Evolutionary conservation across 1,140 invertebrate species (phyloP).

Genomic region (Drosophila arawakana): DNA sequence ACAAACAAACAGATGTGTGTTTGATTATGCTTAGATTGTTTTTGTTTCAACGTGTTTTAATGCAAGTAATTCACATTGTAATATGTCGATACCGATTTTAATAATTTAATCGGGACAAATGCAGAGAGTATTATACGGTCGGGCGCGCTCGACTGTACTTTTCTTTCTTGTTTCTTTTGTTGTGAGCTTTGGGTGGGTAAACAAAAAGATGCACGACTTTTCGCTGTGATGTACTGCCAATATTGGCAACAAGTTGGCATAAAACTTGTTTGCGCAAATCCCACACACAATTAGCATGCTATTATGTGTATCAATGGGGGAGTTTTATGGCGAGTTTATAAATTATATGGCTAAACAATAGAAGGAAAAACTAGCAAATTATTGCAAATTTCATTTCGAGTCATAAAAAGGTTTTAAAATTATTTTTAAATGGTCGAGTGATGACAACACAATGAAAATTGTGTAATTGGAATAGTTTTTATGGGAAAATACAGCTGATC

Average conservation of each 20-base stretch:
- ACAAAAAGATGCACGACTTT: neutral
- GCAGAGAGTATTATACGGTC: too few species aligned
- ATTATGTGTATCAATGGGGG: constrained; percentile 24
- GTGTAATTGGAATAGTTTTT: neutral
- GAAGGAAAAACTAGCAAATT: constrained; percentile 9
- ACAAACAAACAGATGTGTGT: too few species aligned
- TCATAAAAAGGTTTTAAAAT: constrained; percentile 5
- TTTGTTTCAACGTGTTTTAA: too few species aligned
- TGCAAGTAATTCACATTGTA: too few species aligned
- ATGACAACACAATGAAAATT: constrained; percentile 3
- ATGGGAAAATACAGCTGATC: neutral
- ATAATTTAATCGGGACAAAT: too few species aligned
- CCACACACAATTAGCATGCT: constrained; percentile 65
- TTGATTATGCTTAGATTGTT: too few species aligned
- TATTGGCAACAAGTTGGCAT: constrained; percentile 2
- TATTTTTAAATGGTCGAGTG: neutral
- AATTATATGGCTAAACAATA: constrained; percentile 18
- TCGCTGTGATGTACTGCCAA: constrained; percentile 17
- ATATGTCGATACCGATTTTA: too few species aligned
- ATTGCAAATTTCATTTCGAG: constrained; percentile 14
- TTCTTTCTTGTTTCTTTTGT: too few species aligned
- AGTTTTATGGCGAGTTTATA: constrained; percentile 13
- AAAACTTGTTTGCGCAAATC: constrained; percentile 47
- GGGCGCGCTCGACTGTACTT: too few species aligned
- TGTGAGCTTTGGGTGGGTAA: constrained; percentile 1